Conservation (phyloP, 2,113 vertebrate species). For the Candoia aspera region DNA sequence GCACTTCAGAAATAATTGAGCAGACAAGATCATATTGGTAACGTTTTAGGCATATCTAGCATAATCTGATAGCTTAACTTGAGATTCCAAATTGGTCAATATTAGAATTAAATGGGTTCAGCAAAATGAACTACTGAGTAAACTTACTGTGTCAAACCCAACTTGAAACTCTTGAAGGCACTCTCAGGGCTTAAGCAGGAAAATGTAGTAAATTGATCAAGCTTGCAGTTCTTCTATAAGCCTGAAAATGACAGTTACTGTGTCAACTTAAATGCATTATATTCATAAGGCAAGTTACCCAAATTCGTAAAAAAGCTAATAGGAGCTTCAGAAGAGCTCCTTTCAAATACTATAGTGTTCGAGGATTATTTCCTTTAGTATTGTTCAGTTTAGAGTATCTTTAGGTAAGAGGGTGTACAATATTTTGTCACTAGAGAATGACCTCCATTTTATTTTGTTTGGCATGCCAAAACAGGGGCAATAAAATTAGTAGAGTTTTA, state of each 20-base stretch:
- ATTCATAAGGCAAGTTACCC: background rate
- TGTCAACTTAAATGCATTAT: background rate
- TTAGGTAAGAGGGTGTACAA: constrained; percentile 4
- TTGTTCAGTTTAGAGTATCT: background rate
- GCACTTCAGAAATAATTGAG: constrained; percentile 78
- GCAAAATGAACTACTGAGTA: background rate
- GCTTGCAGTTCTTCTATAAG: constrained; percentile 25
- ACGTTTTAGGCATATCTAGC: background rate
- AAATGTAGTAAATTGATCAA: constrained; percentile 1
- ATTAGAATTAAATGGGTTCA: background rate
- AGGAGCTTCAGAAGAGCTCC: fast-evolving
- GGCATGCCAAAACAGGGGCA: constrained; percentile 3
- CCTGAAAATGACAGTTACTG: background rate
- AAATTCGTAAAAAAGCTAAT: background rate
- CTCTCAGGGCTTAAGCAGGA: background rate
- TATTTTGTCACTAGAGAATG: background rate
- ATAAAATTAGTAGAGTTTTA: background rate
- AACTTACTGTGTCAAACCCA: background rate
- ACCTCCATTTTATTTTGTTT: constrained; percentile 2
- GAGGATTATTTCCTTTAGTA: background rate
- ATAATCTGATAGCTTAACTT: background rate
- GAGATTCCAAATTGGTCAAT: fast-evolving
- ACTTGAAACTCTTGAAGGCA: background rate
- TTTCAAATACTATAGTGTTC: constrained; percentile 4
- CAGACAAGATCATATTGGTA: constrained; percentile 58